Base-by-base conservation (phyloP, 1,140 invertebrate species). In the Lordiphosa collinella region DNA sequence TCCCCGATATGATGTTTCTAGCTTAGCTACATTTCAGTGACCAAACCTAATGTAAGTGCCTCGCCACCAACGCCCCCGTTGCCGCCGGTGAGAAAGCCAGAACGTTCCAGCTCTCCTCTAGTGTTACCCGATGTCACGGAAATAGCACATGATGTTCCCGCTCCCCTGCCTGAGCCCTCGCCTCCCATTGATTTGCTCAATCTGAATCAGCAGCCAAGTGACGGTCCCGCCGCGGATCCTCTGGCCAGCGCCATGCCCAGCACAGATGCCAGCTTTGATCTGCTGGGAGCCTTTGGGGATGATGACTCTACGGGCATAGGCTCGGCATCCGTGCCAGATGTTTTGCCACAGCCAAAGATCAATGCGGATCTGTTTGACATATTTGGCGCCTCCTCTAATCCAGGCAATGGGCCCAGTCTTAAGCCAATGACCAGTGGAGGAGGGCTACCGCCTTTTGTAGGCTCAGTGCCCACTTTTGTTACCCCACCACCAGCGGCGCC, bases 241-340 rank as follows among this genome's bases (percentile, higher is more conserved):
- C 55, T 59, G 64, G 85, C 58, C 32, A 89, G 53, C 79, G 90
- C 73, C n/a, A 86, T 71, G 80, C 90, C 86, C n/a, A 76, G 80
- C 43, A 91, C 92, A 69, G 86, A 88, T 52, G 86, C 86, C 35
- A 88, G 86, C 40, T 91, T 93, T 70, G 93, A 94, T 90, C 88
- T 94, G 41, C 89, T 95, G 12, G 92, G 91, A 31, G 92, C 90
- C 16, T 92, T 93, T 54, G 86, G 86, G 0, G 86, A 88, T 63
- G 86, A 88, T 51, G 68, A 86, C 36, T 88, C 86, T 6, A 72
- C 74, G 2, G 84, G 87, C 13, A 87, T 87, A 29, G 76, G 73
- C 1, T 78, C 86, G 13, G 72, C 87, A 1, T 47, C 85, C 1
- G 73, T 88, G 16, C 87, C 87, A n/a, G 87, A 89, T 51, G 64